Conservation (phyloP, 2,113 vertebrate species). For the Catharus bicknelli region DNA sequence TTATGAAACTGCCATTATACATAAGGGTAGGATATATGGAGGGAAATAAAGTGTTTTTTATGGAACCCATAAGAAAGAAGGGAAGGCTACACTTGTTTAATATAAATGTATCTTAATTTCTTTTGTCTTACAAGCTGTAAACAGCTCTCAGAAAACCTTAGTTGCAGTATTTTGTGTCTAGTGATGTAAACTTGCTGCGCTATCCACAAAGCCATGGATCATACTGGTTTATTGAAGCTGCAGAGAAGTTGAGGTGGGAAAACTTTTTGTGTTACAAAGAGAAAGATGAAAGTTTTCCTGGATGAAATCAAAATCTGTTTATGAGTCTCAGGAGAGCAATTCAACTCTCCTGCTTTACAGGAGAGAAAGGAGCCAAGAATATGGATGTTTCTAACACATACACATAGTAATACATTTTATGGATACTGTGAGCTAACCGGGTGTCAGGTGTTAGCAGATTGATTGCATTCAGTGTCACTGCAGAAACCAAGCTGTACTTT, state of each 20-base stretch:
- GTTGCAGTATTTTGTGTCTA: neutral
- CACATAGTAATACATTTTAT: neutral
- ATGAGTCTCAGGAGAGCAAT: conserved; percentile 4
- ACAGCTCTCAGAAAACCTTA: neutral
- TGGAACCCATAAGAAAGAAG: neutral
- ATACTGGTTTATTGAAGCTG: neutral
- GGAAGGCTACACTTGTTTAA: neutral
- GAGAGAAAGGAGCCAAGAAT: conserved; percentile 11
- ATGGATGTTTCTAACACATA: conserved; percentile 14
- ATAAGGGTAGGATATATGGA: neutral
- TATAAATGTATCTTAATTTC: neutral
- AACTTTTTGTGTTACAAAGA: conserved; percentile 2
- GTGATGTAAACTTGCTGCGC: neutral
- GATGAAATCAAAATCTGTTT: conserved; percentile 23
- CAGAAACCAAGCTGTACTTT: neutral
- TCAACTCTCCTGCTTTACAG: neutral
- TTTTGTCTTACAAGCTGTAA: neutral
- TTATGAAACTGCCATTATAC: neutral
- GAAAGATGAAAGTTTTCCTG: conserved; percentile 2
- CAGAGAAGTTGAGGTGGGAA: neutral
- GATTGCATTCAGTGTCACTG: neutral
- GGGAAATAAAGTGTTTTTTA: neutral
- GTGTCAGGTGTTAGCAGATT: conserved; percentile 13
- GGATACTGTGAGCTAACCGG: neutral
- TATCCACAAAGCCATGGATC: neutral